Base-by-base conservation (phyloP, 2,797 vertebrate species). In the Enteromius argenteus region DNA sequence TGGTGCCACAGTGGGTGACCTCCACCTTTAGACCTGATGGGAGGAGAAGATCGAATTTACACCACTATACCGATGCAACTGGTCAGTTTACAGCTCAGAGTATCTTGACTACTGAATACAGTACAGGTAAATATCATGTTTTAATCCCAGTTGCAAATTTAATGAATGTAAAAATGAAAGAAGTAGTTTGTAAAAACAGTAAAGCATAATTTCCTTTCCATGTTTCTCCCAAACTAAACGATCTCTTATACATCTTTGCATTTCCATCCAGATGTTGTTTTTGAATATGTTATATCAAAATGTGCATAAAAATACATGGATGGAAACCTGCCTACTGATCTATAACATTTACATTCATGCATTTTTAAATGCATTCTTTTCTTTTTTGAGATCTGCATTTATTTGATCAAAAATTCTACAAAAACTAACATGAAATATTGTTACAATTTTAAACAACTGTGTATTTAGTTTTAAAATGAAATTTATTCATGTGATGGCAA, bases 1-100 rank as follows among this genome's bases (percentile, higher is more conserved):
- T 99, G 87, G 96, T 97, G 90, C 98, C 98, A 93, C 98, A 99
- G 93, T 99, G 98, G 88, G 98, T 99, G 91, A 99, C 98, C 94
- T 99, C 98, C 93, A 99, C 98, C 93, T 99, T 99, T 42, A 99
- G 95, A 95, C 98, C 98, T 99, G 94, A 87, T 62, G 60, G 51
- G 58, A 80, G 21, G 51, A 80, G 74, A 37, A 85, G 23, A 87
- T 53, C 44, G 27, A 53, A 72, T 56, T 42, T 56, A 72, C 73
- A 84, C 62, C 60, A 32, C 39, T 19, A 64, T 32, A 51, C 30
- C 51, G 56, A 51, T 11, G 19, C 44, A 64, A 75, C 14, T 56
- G 46, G 7, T 66, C 30, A 82, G 56, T 73, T 74, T 81, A 75
- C 58, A 64, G 58, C 58, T 75, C 58, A 44, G 19, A 46, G 79